These are phyloP conservation scores for Patella caerulea DNA, from an alignment of 2,888 invertebrate species.

Conservation along the genomic window DNA sequence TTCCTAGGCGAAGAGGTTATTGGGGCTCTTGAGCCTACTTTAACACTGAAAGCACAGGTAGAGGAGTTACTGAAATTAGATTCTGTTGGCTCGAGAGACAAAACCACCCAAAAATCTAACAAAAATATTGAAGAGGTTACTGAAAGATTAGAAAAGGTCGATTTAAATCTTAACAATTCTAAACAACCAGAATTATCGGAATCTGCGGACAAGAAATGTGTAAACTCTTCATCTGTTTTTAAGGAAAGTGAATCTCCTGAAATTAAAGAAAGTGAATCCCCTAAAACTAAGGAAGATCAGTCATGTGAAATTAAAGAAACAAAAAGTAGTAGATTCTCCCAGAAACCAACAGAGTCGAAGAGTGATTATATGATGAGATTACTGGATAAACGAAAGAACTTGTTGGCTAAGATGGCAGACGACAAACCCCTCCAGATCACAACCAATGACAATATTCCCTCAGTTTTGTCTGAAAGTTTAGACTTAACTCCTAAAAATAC, in stretches of 20 bases:
- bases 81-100: background rate
- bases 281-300: background rate
- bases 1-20: constrained; percentile 52
- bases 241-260: background rate
- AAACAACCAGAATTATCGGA: no score
- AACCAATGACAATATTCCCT: constrained; percentile 28
- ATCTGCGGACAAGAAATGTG: no score
- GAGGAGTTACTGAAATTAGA: constrained; percentile 43
- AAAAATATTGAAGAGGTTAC: no score
- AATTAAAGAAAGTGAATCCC: background rate
- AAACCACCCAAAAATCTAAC: no score
- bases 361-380: constrained; percentile 51
- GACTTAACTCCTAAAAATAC: background rate
- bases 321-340: background rate
- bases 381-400: constrained; percentile 50
- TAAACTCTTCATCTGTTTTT: no score
- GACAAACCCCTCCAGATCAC: background rate
- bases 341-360: constrained; percentile 21
- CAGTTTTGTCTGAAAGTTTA: constrained; percentile 4
- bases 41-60: constrained; percentile 41
- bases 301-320: background rate
- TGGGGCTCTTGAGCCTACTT: constrained; percentile 18
- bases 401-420: constrained; percentile 53
- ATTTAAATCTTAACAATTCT: no score
- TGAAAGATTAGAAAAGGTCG: no score